phyloP scores from a whole-genome alignment of 2,113 vertebrate species.

The Struthio camelus region DNA sequence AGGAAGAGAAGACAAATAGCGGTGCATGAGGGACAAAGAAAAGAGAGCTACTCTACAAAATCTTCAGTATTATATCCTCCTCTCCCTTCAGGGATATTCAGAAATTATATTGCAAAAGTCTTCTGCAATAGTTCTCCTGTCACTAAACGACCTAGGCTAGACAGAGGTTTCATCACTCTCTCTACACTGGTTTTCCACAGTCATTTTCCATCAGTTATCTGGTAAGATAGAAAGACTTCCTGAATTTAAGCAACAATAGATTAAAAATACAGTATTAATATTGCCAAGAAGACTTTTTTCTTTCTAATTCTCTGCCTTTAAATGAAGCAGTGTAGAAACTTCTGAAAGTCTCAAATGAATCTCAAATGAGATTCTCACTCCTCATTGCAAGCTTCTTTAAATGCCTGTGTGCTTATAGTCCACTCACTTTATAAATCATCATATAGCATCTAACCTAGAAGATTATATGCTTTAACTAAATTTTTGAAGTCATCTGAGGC shows the following conservation, averaged over 20 bases:
- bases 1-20: neutral
- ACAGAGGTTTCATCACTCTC: neutral
- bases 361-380: neutral
- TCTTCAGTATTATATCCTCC: neutral
- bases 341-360: neutral
- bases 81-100: neutral
- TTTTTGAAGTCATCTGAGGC: neutral
- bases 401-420: neutral
- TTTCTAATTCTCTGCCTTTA: neutral
- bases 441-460: neutral
- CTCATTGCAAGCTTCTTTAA: neutral
- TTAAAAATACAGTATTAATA: neutral
- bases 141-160: neutral
- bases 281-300: neutral
- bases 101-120: neutral
- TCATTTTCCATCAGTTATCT: neutral
- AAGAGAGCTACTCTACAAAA: neutral
- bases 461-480: neutral
- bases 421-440: neutral
- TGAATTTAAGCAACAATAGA: neutral
- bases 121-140: neutral
- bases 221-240: neutral
- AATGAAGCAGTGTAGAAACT: neutral
- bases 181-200: too few relatives aligned
- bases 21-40: neutral